A percentile compares a stretch with the other conserved stretches of the same genome.
These are phyloP conservation scores for Calypte anna DNA, from an alignment of 2,113 vertebrate species.

Conservation along the genomic window DNA sequence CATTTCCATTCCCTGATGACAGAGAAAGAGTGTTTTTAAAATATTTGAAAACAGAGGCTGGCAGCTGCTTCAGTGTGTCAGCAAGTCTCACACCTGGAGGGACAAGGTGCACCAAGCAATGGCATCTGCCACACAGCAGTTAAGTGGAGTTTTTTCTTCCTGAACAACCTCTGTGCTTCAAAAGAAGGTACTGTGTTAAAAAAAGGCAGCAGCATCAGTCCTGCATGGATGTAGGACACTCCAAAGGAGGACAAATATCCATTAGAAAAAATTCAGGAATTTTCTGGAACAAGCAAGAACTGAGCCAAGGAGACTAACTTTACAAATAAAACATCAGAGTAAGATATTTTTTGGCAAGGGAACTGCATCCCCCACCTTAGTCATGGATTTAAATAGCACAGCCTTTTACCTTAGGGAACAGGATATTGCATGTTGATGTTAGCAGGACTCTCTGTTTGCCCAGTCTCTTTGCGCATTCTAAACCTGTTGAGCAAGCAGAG, in stretches of 20 bases:
- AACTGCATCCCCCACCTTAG: not conserved
- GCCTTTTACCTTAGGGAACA: constrained; percentile 11
- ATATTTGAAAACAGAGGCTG: not conserved
- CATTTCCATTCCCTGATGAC: not conserved
- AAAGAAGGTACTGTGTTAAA: not conserved
- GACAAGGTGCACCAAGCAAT: not conserved
- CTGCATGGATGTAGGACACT: not conserved
- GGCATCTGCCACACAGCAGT: not conserved
- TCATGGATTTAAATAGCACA: constrained; percentile 38
- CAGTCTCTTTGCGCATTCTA: constrained; percentile 39
- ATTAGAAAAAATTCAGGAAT: not conserved
- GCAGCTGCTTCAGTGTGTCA: not conserved
- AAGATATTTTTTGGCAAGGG: not conserved
- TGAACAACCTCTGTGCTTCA: not conserved
- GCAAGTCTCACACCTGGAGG: not conserved
- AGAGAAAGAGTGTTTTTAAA: not conserved
- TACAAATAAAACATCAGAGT: not conserved
- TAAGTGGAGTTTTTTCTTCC: not conserved
- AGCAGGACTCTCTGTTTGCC: constrained; percentile 6
- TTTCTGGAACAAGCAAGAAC: not conserved
- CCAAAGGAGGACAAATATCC: not conserved
- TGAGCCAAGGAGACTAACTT: not conserved
- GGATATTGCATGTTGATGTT: constrained; percentile 33
- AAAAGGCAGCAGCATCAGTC: not conserved
- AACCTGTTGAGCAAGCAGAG: constrained; percentile 60